Base-by-base conservation (phyloP, 2,113 vertebrate genomes). In the Albula goreensis region DNA sequence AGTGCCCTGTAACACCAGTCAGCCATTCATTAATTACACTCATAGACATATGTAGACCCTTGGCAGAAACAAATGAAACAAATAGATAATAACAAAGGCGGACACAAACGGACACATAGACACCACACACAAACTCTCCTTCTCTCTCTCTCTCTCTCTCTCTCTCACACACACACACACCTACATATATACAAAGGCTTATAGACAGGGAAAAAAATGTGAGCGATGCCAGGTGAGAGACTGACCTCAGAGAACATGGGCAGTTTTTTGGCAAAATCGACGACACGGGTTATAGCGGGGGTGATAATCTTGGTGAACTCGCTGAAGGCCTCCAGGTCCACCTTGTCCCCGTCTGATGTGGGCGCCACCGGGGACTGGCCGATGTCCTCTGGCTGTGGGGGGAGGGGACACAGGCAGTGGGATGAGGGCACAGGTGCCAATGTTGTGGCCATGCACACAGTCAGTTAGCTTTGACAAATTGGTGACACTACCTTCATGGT, bases 271-370 rank as follows among this genome's bases (percentile, higher is more conserved):
- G 98, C 98, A 95, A 99, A 99, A 96, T 99, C 98, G 82, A 99
- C 98, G 81, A 99, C 98, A 0, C 98, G 97, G 2, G 98, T 99
- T 94, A 99, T 99, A 94, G 98, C 98, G 2, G 98, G 98, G 85
- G 98, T 99, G 95, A 99, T 98, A 95, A 99, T 99, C 96, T 98
- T 99, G 92, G 98, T 99, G 96, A 99, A 99, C 95, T 99, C 97
- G 22, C 98, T 98, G 96, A 99, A 99, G 80, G 97, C 98, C 92
- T 99, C 97, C 88, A 99, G 94, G 92, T 99, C 98, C 83, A 99
- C 98, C 92, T 98, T 99, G 91, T 99, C 98, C 77, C 96, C 97
- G 0, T 98, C 97, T 0, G 97, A 96, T 74, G 97, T 97, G 87
- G 97, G 97, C 84, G 96, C 95, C 91, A 98, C 95, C 11, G 97